Conservation (phyloP, 2,113 vertebrate species). For the Sphyrna mokarran region DNA sequence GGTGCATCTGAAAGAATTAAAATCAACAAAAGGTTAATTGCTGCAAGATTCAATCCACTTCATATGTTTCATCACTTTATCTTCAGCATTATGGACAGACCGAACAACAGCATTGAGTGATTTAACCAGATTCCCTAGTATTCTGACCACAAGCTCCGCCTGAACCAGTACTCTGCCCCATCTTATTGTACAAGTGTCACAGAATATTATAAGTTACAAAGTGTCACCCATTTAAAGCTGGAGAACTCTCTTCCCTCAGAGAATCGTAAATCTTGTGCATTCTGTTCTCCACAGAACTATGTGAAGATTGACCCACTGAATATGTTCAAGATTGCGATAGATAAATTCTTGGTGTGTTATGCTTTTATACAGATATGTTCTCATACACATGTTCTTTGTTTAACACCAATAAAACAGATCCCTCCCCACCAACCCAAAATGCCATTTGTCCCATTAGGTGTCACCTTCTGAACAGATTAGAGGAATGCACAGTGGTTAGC, state of each 20-base stretch:
- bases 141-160: background rate
- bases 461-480: background rate
- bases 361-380: too few species aligned
- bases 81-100: background rate
- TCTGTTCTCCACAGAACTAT: too few species aligned
- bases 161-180: background rate
- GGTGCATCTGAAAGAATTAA: slow-evolving; percentile 79
- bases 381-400: background rate
- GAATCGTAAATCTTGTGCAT: too few species aligned
- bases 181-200: background rate
- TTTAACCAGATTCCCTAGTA: background rate
- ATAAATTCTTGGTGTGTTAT: background rate
- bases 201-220: background rate
- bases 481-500: background rate
- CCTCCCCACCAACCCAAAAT: background rate
- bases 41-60: background rate
- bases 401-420: background rate
- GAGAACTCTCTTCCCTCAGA: too few species aligned
- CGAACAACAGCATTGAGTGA: background rate
- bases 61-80: background rate
- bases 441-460: background rate
- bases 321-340: too few species aligned
- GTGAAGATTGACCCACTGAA: too few species aligned
- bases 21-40: background rate
- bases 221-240: too few species aligned